Evolutionary conservation across 1,140 invertebrate genomes (phyloP).

Genomic region (Caenorhabditis inopinata): DNA sequence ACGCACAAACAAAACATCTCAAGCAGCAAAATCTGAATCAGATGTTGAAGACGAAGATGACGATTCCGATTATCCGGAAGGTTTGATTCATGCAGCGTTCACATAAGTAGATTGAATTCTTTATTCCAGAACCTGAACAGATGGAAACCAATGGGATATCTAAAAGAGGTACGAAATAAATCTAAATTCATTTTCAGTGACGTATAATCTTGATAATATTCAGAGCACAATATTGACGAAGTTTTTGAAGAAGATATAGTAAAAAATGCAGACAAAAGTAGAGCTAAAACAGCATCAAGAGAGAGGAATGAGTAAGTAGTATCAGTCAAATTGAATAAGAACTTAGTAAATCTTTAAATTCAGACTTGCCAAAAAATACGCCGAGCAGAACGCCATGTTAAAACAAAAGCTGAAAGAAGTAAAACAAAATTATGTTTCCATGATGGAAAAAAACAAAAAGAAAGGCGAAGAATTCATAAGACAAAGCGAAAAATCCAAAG

Average conservation of each 20-base stretch:
- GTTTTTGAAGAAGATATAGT: neutral
- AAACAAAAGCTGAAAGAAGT: neutral
- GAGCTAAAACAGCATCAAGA: neutral
- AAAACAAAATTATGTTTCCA: neutral
- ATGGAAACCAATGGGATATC: neutral
- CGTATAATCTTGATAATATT: too few species aligned
- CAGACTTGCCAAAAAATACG: neutral
- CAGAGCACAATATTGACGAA: neutral
- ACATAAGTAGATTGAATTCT: neutral
- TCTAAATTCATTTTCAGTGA: neutral
- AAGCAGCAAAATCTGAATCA: neutral
- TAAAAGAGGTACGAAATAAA: neutral
- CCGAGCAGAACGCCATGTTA: neutral
- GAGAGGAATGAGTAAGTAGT: neutral
- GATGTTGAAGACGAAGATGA: neutral
- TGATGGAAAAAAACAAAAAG: neutral
- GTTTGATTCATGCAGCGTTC: neutral
- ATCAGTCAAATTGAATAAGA: neutral
- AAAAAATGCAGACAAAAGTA: neutral
- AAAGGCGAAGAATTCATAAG: neutral
- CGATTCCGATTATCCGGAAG: neutral
- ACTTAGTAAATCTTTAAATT: neutral
- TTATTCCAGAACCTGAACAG: neutral
- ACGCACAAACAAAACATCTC: neutral
- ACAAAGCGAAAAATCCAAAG: constrained; percentile 8